Percentiles rank a stretch among this genome's conserved stretches.
Conservation (phyloP, 1,140 invertebrate species). For the Drosophila nasuta region DNA sequence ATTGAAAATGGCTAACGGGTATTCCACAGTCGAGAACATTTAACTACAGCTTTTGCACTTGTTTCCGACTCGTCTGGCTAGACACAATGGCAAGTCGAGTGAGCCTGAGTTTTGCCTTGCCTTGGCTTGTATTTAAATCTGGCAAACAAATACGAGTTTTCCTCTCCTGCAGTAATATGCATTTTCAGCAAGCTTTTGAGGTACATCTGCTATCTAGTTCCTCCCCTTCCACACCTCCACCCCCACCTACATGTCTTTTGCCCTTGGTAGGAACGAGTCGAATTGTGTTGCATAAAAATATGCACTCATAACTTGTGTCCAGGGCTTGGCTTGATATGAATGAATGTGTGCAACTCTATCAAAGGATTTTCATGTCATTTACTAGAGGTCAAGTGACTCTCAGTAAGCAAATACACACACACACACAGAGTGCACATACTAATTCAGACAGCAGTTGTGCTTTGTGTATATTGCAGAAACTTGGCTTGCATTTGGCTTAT, state of each 20-base stretch:
- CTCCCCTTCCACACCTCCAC: not conserved
- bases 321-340: slow-evolving; percentile 61
- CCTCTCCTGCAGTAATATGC: not conserved
- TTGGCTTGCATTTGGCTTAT: slow-evolving; percentile 37
- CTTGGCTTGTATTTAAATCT: slow-evolving; percentile 37
- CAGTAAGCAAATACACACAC: slow-evolving; percentile 9
- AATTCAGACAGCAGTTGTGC: not conserved
- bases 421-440: not conserved
- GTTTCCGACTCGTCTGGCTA: not conserved
- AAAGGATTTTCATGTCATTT: slow-evolving; percentile 74
- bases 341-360: slow-evolving; percentile 65
- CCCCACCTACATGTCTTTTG: slow-evolving; percentile 13
- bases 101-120: not conserved
- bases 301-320: slow-evolving; percentile 66
- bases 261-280: not conserved
- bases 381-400: slow-evolving; percentile 62
- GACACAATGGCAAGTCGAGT: slow-evolving; percentile 19
- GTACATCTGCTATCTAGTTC: slow-evolving; percentile 5
- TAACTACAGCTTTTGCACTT: not conserved
- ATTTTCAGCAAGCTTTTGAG: not conserved
- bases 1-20: no score
- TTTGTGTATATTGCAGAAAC: slow-evolving; percentile 28
- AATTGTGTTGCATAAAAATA: slow-evolving; percentile 65
- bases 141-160: slow-evolving; percentile 21
- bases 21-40: no score